These are phyloP conservation scores for Drosophila cardini DNA, from an alignment of 1,140 invertebrate species.

Conservation along the genomic window DNA sequence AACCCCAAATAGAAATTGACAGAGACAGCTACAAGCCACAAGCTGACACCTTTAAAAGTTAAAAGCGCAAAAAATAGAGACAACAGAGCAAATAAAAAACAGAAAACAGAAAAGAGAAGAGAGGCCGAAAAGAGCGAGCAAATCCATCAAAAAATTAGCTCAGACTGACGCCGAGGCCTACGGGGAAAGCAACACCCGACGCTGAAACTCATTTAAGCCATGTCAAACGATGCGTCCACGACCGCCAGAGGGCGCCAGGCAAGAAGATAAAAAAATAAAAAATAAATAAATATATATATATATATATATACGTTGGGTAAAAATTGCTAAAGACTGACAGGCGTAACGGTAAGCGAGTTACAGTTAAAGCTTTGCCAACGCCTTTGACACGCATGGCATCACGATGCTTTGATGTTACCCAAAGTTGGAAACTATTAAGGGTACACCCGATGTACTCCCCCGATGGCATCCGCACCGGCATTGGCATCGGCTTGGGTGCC, in stretches of 20 bases:
- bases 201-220: conserved; percentile 65
- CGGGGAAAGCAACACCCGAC: conserved; percentile 49
- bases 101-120: conserved; percentile 14
- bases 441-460: too few species aligned
- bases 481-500: conserved; percentile 12
- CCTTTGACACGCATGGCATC: conserved; percentile 76
- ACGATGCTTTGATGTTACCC: conserved; percentile 68
- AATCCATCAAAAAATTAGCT: conserved; percentile 76
- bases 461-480: not conserved
- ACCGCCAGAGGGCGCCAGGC: conserved; percentile 41
- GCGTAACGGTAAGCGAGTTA: conserved; percentile 60
- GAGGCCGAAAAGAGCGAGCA: conserved; percentile 29
- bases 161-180: conserved; percentile 25
- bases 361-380: conserved; percentile 75
- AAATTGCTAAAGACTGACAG: conserved; percentile 41
- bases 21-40: conserved; percentile 27
- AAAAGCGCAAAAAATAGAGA: conserved; percentile 32
- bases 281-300: not conserved
- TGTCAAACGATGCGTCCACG: conserved; percentile 48
- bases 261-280: conserved; percentile 9
- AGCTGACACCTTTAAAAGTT: conserved; percentile 26
- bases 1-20: not conserved
- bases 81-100: conserved; percentile 6
- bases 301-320: conserved; percentile 28
- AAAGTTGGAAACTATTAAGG: not conserved